Conservation (phyloP, 2,113 vertebrate species). For the Microtus oregoni region DNA sequence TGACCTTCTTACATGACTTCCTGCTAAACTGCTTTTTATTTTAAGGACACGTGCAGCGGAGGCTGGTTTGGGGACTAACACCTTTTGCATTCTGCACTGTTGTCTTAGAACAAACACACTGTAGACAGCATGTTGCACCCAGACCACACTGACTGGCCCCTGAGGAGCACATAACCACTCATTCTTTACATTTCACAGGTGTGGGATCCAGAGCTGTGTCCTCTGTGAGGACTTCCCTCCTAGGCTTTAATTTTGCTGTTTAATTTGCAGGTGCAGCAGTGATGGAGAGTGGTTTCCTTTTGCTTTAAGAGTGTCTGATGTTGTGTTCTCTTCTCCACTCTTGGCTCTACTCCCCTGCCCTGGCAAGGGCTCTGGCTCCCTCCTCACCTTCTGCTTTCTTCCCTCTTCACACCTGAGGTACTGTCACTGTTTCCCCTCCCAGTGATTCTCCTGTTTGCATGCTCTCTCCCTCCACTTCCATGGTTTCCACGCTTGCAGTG, state of each 20-base stretch:
- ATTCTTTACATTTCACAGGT: constrained; percentile 67
- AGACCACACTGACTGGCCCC: neutral
- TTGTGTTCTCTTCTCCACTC: too few species aligned
- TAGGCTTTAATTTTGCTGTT: constrained; percentile 49
- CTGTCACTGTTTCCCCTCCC: neutral
- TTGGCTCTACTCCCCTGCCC: neutral
- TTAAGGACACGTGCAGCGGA: neutral
- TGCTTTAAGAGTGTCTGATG: neutral
- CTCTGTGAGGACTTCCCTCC: neutral
- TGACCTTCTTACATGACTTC: neutral
- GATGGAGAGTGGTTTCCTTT: constrained; percentile 4
- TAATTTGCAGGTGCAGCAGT: constrained; percentile 79
- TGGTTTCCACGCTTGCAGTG: neutral
- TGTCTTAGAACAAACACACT: neutral
- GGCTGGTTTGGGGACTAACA: neutral
- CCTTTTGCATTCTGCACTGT: neutral
- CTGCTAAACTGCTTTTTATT: constrained; percentile 1
- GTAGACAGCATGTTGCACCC: too few species aligned
- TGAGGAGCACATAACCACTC: neutral
- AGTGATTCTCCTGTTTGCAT: neutral
- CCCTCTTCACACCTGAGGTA: neutral
- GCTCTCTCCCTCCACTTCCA: neutral
- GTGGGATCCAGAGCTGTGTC: constrained; percentile 23
- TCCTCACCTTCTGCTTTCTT: neutral
- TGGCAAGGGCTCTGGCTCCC: neutral